These are phyloP conservation scores for Thaumatotibia leucotreta DNA, from an alignment of 1,140 invertebrate species.

Conservation along the genomic window DNA sequence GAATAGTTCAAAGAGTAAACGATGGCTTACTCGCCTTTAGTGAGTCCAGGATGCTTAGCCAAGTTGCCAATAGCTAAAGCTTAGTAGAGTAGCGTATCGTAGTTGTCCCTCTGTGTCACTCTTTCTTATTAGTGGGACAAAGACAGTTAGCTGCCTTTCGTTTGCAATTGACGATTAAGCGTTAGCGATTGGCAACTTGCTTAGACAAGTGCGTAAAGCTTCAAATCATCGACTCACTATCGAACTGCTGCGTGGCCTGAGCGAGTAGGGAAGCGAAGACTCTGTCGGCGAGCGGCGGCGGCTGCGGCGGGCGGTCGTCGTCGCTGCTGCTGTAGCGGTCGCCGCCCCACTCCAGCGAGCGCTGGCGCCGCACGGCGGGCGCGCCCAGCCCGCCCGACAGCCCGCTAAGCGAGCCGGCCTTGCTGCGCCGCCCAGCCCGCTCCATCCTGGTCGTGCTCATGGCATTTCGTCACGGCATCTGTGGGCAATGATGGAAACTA, in stretches of 20 bases:
- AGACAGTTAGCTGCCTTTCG: too few species aligned
- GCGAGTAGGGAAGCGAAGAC: slow-evolving; percentile 80
- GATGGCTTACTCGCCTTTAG: too few species aligned
- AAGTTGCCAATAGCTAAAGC: too few species aligned
- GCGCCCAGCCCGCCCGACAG: slow-evolving; percentile 38
- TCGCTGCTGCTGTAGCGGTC: slow-evolving; percentile 81
- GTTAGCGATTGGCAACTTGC: too few species aligned
- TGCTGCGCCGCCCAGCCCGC: slow-evolving; percentile 60
- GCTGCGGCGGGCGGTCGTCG: slow-evolving; percentile 76
- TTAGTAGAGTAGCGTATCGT: too few species aligned
- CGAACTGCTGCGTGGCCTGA: slow-evolving; percentile 79
- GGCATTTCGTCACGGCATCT: slow-evolving; percentile 52
- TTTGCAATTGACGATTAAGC: too few species aligned
- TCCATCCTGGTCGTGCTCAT: slow-evolving; percentile 59
- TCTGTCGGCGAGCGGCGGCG: slow-evolving; percentile 78
- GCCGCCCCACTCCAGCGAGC: slow-evolving; percentile 81
- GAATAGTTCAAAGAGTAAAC: too few species aligned
- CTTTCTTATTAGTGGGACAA: too few species aligned
- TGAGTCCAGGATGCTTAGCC: too few species aligned
- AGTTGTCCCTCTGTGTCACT: too few species aligned
- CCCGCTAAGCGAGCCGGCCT: slow-evolving; percentile 66
- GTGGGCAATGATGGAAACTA: too few species aligned
- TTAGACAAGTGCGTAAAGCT: too few species aligned
- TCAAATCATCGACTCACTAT: slow-evolving; percentile 72
- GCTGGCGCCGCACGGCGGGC: slow-evolving; percentile 76